Evolutionary conservation across 2,113 vertebrate genomes (phyloP).

Genomic region (Labrus mixtus): DNA sequence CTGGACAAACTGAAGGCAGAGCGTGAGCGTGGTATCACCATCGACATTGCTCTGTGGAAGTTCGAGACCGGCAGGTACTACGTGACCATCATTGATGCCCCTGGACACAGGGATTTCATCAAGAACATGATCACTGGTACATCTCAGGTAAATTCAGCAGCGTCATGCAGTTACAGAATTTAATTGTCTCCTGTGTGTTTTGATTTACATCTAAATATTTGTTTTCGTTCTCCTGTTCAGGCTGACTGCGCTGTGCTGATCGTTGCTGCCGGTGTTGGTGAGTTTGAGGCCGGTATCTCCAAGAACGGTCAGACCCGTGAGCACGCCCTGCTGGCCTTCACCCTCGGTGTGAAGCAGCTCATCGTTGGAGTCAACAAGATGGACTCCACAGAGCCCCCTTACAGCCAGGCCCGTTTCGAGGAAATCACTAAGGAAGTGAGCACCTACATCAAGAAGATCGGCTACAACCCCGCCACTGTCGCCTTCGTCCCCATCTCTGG

Average conservation of each 20-base stretch:
- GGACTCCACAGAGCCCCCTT: constrained; percentile 86
- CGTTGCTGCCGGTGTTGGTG: constrained; percentile 85
- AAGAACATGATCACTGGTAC: constrained; percentile 91
- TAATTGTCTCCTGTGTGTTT: neutral
- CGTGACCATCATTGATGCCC: constrained; percentile 87
- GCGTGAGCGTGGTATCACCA: constrained; percentile 88
- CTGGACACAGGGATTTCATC: constrained; percentile 89
- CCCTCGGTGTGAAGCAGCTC: constrained; percentile 86
- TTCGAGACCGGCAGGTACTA: constrained; percentile 87
- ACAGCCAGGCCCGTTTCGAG: constrained; percentile 83
- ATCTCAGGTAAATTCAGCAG: constrained; percentile 75
- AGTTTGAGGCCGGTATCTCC: constrained; percentile 88
- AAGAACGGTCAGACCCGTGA: constrained; percentile 89
- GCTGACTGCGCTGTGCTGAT: constrained; percentile 87
- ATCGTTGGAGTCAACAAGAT: constrained; percentile 87
- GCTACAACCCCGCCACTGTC: constrained; percentile 83
- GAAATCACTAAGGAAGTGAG: constrained; percentile 87
- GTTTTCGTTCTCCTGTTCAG: constrained; percentile 48
- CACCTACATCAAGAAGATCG: constrained; percentile 87
- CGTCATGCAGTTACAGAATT: too few relatives aligned
- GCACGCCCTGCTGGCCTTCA: constrained; percentile 86
- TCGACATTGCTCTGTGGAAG: constrained; percentile 89
- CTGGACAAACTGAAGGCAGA: constrained; percentile 88
- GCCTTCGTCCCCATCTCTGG: constrained; percentile 87
- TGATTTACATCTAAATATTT: neutral